Conservation (phyloP, 2,888 invertebrate species). For the Notodonta ziczac region DNA sequence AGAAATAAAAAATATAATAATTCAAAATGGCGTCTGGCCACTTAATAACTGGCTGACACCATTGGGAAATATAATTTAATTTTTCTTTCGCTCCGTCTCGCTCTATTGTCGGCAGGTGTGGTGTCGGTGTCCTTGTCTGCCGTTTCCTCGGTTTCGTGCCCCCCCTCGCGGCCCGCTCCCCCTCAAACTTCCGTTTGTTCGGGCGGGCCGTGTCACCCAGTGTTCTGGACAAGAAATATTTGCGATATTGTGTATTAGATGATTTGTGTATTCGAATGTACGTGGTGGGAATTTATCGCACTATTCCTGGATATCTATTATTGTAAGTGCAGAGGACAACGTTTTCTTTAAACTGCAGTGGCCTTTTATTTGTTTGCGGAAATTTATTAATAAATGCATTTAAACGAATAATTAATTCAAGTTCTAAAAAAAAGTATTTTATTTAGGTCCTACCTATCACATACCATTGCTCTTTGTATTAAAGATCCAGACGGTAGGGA, state of each 20-base stretch:
- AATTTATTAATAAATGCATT: background rate
- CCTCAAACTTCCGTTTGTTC: slow-evolving; percentile 65
- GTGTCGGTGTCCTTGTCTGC: slow-evolving; percentile 58
- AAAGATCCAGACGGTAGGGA: too few species aligned
- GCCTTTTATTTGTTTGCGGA: background rate
- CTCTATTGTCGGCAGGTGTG: slow-evolving; percentile 44
- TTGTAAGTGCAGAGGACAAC: slow-evolving; percentile 7
- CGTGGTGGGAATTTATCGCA: slow-evolving; percentile 65
- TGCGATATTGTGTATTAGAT: slow-evolving; percentile 80
- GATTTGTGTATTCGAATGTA: slow-evolving; percentile 77
- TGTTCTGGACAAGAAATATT: slow-evolving; percentile 81
- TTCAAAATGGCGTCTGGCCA: slow-evolving; percentile 85
- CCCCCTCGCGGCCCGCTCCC: slow-evolving; percentile 47
- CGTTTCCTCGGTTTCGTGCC: slow-evolving; percentile 63
- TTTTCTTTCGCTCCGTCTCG: slow-evolving; percentile 69
- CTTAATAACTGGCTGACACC: slow-evolving; percentile 86
- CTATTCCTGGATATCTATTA: slow-evolving; percentile 25
- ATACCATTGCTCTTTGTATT: too few species aligned
- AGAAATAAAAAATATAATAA: slow-evolving; percentile 81
- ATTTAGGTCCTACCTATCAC: too few species aligned
- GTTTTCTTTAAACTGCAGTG: background rate
- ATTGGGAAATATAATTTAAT: slow-evolving; percentile 85
- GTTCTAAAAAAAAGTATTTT: too few species aligned
- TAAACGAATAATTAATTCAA: too few species aligned
- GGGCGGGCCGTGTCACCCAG: slow-evolving; percentile 72